These are phyloP conservation scores for Harlomillsia oculata DNA, from an alignment of 1,140 invertebrate species.

Conservation along the genomic window DNA sequence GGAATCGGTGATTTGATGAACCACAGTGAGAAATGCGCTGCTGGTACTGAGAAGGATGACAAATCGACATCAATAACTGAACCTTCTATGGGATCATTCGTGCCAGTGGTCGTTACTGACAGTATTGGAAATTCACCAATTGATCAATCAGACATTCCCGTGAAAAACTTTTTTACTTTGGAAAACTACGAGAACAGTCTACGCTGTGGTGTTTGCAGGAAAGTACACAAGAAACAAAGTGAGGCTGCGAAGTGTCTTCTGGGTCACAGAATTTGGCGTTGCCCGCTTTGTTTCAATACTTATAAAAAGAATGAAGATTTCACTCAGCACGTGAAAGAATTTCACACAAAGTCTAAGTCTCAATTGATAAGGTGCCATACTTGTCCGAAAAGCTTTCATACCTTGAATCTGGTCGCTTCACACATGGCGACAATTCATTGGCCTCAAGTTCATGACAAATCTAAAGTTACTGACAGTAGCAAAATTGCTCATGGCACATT, in stretches of 20 bases:
- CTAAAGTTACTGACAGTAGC: too few species aligned
- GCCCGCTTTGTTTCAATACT: conserved; percentile 33
- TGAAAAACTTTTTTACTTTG: conserved; percentile 10
- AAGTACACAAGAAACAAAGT: conserved; percentile 8
- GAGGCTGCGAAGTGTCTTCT: conserved; percentile 22
- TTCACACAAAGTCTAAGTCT: conserved; percentile 3
- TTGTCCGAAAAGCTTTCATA: too few species aligned
- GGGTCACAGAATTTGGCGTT: conserved; percentile 26
- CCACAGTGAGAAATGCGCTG: conserved; percentile 9
- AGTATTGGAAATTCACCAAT: conserved; percentile 28
- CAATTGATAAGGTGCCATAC: too few species aligned
- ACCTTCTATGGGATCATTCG: not conserved
- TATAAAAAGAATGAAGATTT: conserved; percentile 18
- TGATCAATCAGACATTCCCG: conserved; percentile 21
- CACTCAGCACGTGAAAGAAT: conserved; percentile 21
- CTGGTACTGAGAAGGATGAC: not conserved
- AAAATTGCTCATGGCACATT: too few species aligned
- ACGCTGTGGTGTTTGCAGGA: conserved; percentile 25
- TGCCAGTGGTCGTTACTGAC: conserved; percentile 3
- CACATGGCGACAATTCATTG: too few species aligned
- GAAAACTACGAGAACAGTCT: conserved; percentile 6
- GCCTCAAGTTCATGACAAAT: too few species aligned
- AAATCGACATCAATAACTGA: not conserved
- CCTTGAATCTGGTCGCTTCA: too few species aligned
- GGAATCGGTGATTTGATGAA: conserved; percentile 23